These are phyloP conservation scores for Tenthredo notha DNA, from an alignment of 2,888 invertebrate genomes.

Conservation along the genomic window DNA sequence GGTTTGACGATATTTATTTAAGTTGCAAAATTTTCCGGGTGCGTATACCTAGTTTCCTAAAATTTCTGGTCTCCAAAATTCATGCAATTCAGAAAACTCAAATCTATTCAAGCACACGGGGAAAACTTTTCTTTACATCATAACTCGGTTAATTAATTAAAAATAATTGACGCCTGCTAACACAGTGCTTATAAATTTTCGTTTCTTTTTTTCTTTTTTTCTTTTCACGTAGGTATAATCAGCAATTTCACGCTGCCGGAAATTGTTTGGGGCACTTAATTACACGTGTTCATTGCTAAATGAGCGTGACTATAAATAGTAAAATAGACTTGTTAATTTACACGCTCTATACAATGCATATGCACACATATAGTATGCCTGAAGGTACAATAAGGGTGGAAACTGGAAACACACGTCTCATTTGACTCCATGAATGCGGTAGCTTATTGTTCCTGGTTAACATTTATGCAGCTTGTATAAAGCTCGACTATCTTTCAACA, in stretches of 20 bases:
- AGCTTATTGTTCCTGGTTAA: neutral
- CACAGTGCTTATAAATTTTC: neutral
- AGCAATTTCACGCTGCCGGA: neutral
- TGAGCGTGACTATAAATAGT: slow-evolving; percentile 23
- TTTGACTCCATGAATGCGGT: neutral
- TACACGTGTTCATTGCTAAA: neutral
- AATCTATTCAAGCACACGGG: neutral
- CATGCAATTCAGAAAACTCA: neutral
- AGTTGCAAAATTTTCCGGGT: neutral
- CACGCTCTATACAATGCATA: neutral
- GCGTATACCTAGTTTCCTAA: neutral
- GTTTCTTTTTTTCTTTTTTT: neutral
- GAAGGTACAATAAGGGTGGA: slow-evolving; percentile 7
- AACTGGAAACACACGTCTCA: neutral
- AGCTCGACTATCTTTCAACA: neutral
- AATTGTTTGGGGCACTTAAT: slow-evolving; percentile 25
- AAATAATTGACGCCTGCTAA: neutral
- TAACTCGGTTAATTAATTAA: neutral
- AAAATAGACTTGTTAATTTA: slow-evolving; percentile 23
- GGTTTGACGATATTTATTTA: neutral
- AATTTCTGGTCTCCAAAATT: neutral
- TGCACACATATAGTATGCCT: neutral
- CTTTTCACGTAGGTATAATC: neutral
- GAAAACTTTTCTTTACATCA: neutral
- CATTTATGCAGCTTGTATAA: neutral